Percentiles rank a stretch among this genome's conserved stretches.
Conservation (phyloP, 2,888 invertebrate species). For the Smittia sp. region DNA sequence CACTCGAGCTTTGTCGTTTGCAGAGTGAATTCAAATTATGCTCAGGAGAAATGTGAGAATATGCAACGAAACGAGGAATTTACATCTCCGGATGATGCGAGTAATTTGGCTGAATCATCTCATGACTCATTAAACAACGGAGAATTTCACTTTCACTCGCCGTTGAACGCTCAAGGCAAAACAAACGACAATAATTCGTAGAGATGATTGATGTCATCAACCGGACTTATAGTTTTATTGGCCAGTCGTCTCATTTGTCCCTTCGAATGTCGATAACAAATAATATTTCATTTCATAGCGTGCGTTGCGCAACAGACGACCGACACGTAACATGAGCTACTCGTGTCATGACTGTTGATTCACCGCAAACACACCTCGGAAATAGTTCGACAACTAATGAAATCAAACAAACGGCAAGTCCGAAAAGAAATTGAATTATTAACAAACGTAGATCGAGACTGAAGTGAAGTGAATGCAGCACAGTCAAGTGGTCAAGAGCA, state of each 20-base stretch:
- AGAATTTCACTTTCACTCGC: conserved; percentile 31
- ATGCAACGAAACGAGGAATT: background rate
- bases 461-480: background rate
- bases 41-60: background rate
- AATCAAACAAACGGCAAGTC: background rate
- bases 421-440: background rate
- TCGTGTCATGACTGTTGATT: background rate
- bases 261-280: background rate
- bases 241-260: background rate
- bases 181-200: background rate
- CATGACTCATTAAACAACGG: background rate
- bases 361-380: background rate
- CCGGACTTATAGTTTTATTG: background rate
- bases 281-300: background rate
- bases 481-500: no score
- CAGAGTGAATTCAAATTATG: background rate
- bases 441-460: background rate
- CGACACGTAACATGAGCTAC: background rate
- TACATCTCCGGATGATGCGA: background rate
- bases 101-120: conserved; percentile 14
- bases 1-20: background rate
- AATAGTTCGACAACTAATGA: background rate
- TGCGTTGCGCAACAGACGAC: no score
- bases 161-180: background rate
- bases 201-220: conserved; percentile 2